A percentile compares a stretch with the other conserved stretches of the same genome.
Evolutionary conservation across 2,113 vertebrate species (phyloP).

Genomic region (Chionodraco myersi): DNA sequence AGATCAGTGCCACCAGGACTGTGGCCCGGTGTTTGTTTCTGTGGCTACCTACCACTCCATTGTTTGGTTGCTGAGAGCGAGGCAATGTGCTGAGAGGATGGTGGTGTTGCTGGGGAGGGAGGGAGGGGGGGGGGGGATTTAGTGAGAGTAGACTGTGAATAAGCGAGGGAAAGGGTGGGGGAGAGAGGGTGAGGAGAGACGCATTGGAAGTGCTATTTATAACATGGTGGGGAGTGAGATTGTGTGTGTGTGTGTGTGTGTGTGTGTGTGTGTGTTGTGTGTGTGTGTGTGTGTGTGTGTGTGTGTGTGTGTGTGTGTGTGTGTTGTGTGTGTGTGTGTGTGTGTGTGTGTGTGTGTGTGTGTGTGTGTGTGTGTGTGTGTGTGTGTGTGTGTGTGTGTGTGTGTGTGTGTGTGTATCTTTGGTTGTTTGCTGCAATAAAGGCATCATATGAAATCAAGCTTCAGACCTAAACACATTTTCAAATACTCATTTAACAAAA

Average conservation of each 20-base stretch:
- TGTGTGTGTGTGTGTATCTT: conserved; percentile 34
- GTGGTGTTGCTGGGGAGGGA: background rate
- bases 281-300: conserved; percentile 72
- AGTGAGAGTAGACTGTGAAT: conserved; percentile 67
- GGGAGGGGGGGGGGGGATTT: conserved; percentile 17
- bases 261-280: conserved; percentile 34
- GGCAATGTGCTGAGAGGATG: conserved; percentile 26
- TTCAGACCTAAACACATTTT: background rate
- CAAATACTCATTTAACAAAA: background rate
- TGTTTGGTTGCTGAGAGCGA: conserved; percentile 58
- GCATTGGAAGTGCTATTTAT: conserved; percentile 81
- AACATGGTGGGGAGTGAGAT: conserved; percentile 76
- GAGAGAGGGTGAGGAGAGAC: conserved; percentile 61
- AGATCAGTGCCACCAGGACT: conserved; percentile 64
- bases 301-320: conserved; percentile 54
- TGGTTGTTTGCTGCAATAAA: conserved; percentile 20
- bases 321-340: conserved; percentile 64
- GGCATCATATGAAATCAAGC: background rate
- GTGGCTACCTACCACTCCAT: conserved; percentile 60
- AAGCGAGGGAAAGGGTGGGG: conserved; percentile 52
- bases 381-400: conserved; percentile 56
- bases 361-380: conserved; percentile 34
- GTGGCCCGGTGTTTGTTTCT: conserved; percentile 62
- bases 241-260: conserved; percentile 49
- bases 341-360: conserved; percentile 64